Conservation (phyloP, 2,797 vertebrate species). For the Heliangelus exortis region DNA sequence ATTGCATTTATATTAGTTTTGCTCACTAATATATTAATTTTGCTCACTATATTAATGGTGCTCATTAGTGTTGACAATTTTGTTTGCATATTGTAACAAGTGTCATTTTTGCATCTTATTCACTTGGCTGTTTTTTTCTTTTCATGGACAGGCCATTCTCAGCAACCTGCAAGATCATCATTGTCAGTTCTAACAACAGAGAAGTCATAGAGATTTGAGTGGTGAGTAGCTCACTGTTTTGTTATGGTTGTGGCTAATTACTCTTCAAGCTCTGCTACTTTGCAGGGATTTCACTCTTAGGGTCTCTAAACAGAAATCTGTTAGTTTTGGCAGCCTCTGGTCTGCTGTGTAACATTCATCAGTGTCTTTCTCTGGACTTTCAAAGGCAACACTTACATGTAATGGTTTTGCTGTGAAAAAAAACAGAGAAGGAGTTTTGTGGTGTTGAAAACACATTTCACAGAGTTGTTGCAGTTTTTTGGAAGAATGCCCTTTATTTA, state of each 20-base stretch:
- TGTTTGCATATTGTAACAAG: not conserved
- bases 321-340: slow-evolving; percentile 67
- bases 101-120: not conserved
- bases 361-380: slow-evolving; percentile 64
- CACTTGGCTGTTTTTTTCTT: not conserved
- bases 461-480: slow-evolving; percentile 51
- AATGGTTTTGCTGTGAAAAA: slow-evolving; percentile 73
- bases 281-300: slow-evolving; percentile 66
- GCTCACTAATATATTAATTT: not conserved
- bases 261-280: slow-evolving; percentile 71
- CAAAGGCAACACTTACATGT: slow-evolving; percentile 70
- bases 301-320: slow-evolving; percentile 73
- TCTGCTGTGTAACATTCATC: slow-evolving; percentile 72
- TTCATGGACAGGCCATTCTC: not conserved
- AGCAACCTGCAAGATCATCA: slow-evolving; percentile 2
- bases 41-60: not conserved
- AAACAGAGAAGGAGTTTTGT: slow-evolving; percentile 68
- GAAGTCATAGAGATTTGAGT: slow-evolving; percentile 41
- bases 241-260: slow-evolving; percentile 71
- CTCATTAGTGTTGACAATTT: not conserved
- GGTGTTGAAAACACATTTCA: slow-evolving; percentile 74
- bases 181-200: slow-evolving; percentile 8
- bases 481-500: slow-evolving; percentile 69
- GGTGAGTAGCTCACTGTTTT: slow-evolving; percentile 59
- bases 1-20: not conserved